Evolutionary conservation across 1,140 invertebrate genomes (phyloP).

Genomic region (Metopolophium dirhodum): DNA sequence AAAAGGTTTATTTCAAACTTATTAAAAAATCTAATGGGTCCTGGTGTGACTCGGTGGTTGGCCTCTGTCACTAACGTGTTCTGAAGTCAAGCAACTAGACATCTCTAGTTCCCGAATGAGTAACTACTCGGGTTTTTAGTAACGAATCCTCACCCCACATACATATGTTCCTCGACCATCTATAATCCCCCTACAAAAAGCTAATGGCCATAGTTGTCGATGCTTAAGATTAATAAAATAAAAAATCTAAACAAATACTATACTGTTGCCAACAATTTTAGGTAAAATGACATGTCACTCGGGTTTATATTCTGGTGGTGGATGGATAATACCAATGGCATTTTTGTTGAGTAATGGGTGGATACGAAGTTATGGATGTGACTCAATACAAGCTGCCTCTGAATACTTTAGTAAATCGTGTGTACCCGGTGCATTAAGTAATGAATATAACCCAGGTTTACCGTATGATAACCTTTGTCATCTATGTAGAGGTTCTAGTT

Average conservation of each 20-base stretch:
- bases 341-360: conserved; percentile 92
- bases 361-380: conserved; percentile 90
- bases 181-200: too few species aligned
- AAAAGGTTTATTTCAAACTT: conserved; percentile 67
- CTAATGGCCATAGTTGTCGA: too few species aligned
- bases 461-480: conserved; percentile 92
- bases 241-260: background rate
- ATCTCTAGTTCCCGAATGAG: too few species aligned
- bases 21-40: background rate
- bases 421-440: conserved; percentile 85
- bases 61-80: too few species aligned
- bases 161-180: too few species aligned
- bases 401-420: conserved; percentile 93
- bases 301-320: conserved; percentile 89
- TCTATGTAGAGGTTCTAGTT: conserved; percentile 87
- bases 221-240: too few species aligned
- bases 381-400: conserved; percentile 84
- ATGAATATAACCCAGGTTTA: conserved; percentile 80
- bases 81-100: too few species aligned
- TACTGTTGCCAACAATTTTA: conserved; percentile 60
- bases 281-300: conserved; percentile 88
- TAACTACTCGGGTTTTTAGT: too few species aligned
- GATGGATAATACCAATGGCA: conserved; percentile 94
- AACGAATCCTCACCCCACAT: too few species aligned
- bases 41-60: too few species aligned